Evolutionary conservation across 35 echinoderm and acorn worm species (phyloP), one percentile per base, ranked within the genome.

Genomic region (Nesometra sesokonis): DNA sequence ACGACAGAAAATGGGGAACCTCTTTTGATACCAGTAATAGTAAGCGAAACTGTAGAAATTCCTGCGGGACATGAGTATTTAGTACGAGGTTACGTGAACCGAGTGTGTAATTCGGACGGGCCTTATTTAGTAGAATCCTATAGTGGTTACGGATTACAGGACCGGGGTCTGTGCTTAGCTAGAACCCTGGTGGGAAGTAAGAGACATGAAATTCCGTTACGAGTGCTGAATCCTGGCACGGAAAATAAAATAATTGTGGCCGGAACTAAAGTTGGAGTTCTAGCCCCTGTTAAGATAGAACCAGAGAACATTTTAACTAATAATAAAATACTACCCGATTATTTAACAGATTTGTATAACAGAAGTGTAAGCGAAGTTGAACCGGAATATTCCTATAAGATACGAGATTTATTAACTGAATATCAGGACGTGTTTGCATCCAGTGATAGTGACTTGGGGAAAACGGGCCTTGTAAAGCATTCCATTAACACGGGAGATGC

Each of bases 401-500:
- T 67, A 9, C 52, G 21, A 3, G 21, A 84, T 17, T 32, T 93
- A 23, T 46, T 93, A 78, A 57, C 35, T 37, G 36, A 32, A 34
- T 93, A 82, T 34, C 86, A 87, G 17, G 87, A 84, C 23, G 47
- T 84, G 30, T 93, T 93, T 86, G 77, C 91, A 4, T 57, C 39
- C 46, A 76, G 78, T 34, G 78, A 76, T 47, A 32, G 23, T 5
- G 84, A 89, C 36, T 77, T 86, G 17, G 87, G 82, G 7, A 32
- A 84, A 21, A 89, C 87, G 11, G 46, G 30, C 46, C 11, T 89
- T 11, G 77, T 84, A 34, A 85, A 36, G 79, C 91, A 89, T 30
- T 31, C 29, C 0, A 93, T 88, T 21, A 81, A 86, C 31, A 89
- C 91, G 21, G 47, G 78, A 15, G n/a, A 39, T 33, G 81, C 88